Conservation (phyloP, 2,113 vertebrate genomes). For the Orientallactaga bullata region DNA sequence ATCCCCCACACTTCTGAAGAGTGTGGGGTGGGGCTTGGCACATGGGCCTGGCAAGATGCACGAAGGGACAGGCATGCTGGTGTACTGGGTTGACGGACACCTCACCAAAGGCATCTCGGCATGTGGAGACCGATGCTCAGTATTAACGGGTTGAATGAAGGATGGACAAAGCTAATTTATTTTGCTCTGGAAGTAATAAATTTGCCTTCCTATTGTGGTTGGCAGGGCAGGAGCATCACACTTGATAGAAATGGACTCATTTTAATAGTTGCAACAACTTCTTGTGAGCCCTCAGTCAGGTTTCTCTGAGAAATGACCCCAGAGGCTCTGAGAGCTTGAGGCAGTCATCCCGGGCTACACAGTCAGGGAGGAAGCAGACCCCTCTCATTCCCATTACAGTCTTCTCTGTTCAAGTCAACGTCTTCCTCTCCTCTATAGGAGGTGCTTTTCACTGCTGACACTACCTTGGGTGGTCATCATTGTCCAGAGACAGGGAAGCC, state of each 20-base stretch:
- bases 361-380: neutral
- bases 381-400: neutral
- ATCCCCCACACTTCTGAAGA: neutral
- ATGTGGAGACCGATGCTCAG: neutral
- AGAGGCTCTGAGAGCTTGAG: neutral
- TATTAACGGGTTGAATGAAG: neutral
- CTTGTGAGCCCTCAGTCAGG: neutral
- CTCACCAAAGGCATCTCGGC: no score
- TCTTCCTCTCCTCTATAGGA: neutral
- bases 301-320: neutral
- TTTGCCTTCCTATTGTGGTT: neutral
- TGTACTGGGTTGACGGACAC: no score
- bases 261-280: neutral
- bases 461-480: no score
- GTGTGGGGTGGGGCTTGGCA: neutral
- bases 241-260: neutral
- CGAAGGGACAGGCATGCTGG: neutral
- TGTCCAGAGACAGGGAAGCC: neutral
- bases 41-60: neutral
- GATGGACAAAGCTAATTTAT: neutral
- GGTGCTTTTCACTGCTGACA: neutral
- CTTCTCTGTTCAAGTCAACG: neutral
- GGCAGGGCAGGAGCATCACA: neutral
- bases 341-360: fast-evolving
- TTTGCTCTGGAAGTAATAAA: neutral